Percentiles rank a stretch among this genome's conserved stretches.
Evolutionary conservation across 2,888 invertebrate species (phyloP).

Genomic region (Noctua fimbriata): DNA sequence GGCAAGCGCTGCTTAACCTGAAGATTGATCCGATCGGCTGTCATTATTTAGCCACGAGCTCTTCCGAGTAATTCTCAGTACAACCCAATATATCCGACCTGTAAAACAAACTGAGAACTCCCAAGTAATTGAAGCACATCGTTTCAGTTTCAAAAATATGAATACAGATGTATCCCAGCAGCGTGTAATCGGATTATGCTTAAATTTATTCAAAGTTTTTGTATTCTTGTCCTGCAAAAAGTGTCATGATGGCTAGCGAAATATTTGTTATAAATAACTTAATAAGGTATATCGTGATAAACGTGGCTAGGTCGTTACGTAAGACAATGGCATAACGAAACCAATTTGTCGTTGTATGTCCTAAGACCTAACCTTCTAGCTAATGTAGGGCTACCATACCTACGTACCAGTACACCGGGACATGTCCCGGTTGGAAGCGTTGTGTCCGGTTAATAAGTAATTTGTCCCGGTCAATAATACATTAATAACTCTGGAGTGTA

Average conservation of each 20-base stretch:
- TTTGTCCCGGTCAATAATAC: background rate
- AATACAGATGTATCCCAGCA: background rate
- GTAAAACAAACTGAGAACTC: background rate
- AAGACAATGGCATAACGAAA: background rate
- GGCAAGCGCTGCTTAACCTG: no score
- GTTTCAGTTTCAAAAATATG: background rate
- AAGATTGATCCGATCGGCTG: no score
- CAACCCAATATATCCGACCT: background rate
- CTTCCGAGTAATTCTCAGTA: no score
- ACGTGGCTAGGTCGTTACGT: slow-evolving; percentile 2
- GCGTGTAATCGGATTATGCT: background rate
- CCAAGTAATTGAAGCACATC: background rate
- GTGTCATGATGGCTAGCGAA: background rate
- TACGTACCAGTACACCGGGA: background rate
- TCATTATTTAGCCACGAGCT: no score
- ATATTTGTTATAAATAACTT: background rate
- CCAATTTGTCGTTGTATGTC: background rate
- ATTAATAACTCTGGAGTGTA: no score
- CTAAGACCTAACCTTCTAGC: slow-evolving; percentile 4
- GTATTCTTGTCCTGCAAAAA: background rate
- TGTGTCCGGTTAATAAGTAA: background rate
- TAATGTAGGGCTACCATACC: background rate
- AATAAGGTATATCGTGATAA: background rate
- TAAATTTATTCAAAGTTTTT: background rate
- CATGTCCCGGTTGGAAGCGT: background rate